Percentiles rank a stretch among this genome's conserved stretches.
These are phyloP conservation scores for Drosophila leontia DNA, from an alignment of 1,140 invertebrate species.

Conservation along the genomic window DNA sequence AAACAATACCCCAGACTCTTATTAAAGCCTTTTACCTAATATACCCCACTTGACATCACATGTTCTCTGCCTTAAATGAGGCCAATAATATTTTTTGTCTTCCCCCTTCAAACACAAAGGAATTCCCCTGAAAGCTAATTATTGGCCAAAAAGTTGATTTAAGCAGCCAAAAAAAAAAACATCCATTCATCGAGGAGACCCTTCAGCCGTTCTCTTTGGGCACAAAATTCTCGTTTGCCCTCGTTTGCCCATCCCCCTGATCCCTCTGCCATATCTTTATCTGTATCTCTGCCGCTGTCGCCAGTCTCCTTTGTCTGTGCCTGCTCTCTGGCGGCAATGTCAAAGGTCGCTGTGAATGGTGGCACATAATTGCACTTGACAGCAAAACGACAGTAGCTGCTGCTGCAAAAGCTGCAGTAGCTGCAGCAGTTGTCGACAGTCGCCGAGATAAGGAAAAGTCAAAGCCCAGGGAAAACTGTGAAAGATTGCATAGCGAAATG, in stretches of 20 bases:
- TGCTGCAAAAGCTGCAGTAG: constrained; percentile 19
- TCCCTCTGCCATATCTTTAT: constrained; percentile 7
- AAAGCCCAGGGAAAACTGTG: constrained; percentile 63
- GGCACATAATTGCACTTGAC: constrained; percentile 60
- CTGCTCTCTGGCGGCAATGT: constrained; percentile 56
- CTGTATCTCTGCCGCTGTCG: constrained; percentile 18
- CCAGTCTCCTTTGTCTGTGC: constrained; percentile 42
- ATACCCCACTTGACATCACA: not conserved
- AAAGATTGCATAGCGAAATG: constrained; percentile 76
- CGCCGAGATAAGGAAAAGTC: constrained; percentile 44
- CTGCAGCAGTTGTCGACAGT: constrained; percentile 41
- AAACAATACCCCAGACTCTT: not conserved
- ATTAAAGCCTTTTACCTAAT: too few relatives aligned
- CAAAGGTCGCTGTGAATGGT: constrained; percentile 65
- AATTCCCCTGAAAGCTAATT: constrained; percentile 16
- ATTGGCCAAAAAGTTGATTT: constrained; percentile 34
- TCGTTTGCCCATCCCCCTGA: not conserved
- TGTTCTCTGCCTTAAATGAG: not conserved
- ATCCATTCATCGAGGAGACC: constrained; percentile 20
- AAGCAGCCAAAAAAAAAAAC: constrained; percentile 10
- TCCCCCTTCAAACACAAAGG: not conserved
- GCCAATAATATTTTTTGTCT: not conserved
- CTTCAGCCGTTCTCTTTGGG: constrained; percentile 23
- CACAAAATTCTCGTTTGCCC: not conserved
- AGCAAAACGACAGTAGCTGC: constrained; percentile 46